phyloP scores from a whole-genome alignment of 2,888 invertebrate species.

The Erynnis tages region DNA sequence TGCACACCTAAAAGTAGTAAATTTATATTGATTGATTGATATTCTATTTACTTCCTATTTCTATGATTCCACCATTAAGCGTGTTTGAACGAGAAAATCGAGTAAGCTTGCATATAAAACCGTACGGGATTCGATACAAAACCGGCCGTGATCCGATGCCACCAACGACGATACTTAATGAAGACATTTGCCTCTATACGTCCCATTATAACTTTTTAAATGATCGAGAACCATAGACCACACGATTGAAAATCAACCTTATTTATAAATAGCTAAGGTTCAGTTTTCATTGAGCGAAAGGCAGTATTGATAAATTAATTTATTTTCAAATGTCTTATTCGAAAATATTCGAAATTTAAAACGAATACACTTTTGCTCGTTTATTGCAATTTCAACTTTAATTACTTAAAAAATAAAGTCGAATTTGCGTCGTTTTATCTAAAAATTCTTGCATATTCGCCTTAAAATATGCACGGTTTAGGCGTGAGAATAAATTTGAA shows the following conservation, averaged over 20 bases:
- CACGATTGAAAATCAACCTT: slow-evolving; percentile 33
- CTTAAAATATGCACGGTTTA: slow-evolving; percentile 5
- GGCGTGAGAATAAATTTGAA: slow-evolving; percentile 2
- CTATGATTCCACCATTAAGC: slow-evolving; percentile 9
- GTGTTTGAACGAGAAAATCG: slow-evolving; percentile 15
- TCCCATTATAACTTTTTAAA: slow-evolving; percentile 50
- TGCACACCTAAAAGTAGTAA: no score
- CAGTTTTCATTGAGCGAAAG: slow-evolving; percentile 17
- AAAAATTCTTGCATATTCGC: slow-evolving; percentile 12
- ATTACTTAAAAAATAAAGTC: background rate
- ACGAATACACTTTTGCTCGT: slow-evolving; percentile 3
- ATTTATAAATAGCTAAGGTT: background rate
- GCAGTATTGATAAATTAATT: slow-evolving; percentile 27
- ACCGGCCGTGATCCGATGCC: slow-evolving; percentile 39
- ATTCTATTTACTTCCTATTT: no score
- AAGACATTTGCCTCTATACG: slow-evolving; percentile 65
- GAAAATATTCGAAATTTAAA: slow-evolving; percentile 27
- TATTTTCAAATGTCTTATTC: slow-evolving; percentile 35
- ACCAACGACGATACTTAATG: slow-evolving; percentile 65
- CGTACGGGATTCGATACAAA: slow-evolving; percentile 4
- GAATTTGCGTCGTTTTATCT: background rate
- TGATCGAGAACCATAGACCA: slow-evolving; percentile 45
- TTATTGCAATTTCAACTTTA: background rate
- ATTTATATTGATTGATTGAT: no score
- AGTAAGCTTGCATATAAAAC: slow-evolving; percentile 10